A percentile compares a stretch with the other conserved stretches of the same genome.
Conservation (phyloP, 1,140 invertebrate genomes). For the Papilio polytes region DNA sequence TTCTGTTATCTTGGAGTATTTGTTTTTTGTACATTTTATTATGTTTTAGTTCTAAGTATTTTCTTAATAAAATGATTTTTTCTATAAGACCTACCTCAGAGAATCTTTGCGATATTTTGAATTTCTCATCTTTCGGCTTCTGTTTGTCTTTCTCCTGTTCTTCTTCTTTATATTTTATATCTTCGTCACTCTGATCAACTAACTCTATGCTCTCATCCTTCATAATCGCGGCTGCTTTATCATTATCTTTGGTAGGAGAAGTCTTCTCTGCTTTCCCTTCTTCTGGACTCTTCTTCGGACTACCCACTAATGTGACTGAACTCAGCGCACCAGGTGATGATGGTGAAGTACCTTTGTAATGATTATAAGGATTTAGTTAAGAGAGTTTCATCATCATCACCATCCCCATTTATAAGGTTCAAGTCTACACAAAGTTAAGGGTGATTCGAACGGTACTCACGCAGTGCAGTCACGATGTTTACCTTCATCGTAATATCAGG, state of each 20-base stretch:
- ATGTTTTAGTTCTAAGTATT: no score
- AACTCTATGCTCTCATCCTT: conserved; percentile 80
- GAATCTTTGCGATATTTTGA: conserved; percentile 76
- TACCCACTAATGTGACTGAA: conserved; percentile 88
- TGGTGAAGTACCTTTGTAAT: conserved; percentile 70
- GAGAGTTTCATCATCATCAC: no score
- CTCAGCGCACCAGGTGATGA: conserved; percentile 90
- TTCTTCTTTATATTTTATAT: conserved; percentile 74
- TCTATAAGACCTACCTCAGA: conserved; percentile 60
- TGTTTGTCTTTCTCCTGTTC: conserved; percentile 72
- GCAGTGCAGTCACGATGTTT: no score
- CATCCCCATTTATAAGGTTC: no score
- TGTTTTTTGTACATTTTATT: no score
- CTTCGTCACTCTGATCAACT: conserved; percentile 76
- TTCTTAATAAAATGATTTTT: not conserved
- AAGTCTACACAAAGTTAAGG: no score
- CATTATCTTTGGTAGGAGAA: conserved; percentile 65
- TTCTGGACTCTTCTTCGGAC: conserved; percentile 75
- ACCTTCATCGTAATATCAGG: no score
- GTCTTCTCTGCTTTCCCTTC: conserved; percentile 52
- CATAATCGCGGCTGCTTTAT: conserved; percentile 59
- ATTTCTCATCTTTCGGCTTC: conserved; percentile 68
- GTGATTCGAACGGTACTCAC: no score
- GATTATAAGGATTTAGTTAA: no score
- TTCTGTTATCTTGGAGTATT: no score